Evolutionary conservation across 2,797 vertebrate species (phyloP), one percentile per base, ranked within the genome.

Genomic region (Agapornis canus): DNA sequence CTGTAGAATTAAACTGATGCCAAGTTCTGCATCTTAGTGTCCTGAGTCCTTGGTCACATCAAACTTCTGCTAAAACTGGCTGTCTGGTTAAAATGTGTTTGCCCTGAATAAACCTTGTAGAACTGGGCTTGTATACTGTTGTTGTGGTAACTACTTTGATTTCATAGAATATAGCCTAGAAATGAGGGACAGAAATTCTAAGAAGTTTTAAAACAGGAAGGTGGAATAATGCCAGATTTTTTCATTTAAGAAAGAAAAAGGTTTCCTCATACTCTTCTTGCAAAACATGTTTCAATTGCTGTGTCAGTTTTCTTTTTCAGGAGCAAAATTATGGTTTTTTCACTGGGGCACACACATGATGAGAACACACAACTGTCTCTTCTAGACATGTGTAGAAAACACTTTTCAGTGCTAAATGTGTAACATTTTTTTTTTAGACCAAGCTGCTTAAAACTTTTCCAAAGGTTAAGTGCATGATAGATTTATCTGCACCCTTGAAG

Each of bases 131-230:
- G 13, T 72, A 21, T 72, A 40, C 49, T 90, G 83, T 72, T 96
- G 59, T 70, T 93, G 32, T 82, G 75, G 29, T 87, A 86, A 45
- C 65, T 76, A 60, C 59, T 71, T 93, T 79, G 75, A 72, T 59
- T 64, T 70, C 18, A 7, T 12, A n/a, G 68, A 79, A 69, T 14
- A 13, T 88, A 77, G 52, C 78, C 60, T 95, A 27, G 73, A 95
- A 96, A 64, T 1, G 11, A 93, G 81, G 64, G 68, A 66, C 42
- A 92, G 27, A 86, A 92, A 42, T 94, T 93, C 78, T 65, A 78
- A 90, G 75, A 64, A 61, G 31, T 51, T 88, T 75, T 73, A 72
- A 82, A 93, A 59, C 19, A 61, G 31, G 45, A 77, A 85, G 31
- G 61, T 27, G 47, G 19, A 9, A 10, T 66, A 73, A 82, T 52